phyloP scores from a whole-genome alignment of 1,140 invertebrate species.

The Metopolophium dirhodum region DNA sequence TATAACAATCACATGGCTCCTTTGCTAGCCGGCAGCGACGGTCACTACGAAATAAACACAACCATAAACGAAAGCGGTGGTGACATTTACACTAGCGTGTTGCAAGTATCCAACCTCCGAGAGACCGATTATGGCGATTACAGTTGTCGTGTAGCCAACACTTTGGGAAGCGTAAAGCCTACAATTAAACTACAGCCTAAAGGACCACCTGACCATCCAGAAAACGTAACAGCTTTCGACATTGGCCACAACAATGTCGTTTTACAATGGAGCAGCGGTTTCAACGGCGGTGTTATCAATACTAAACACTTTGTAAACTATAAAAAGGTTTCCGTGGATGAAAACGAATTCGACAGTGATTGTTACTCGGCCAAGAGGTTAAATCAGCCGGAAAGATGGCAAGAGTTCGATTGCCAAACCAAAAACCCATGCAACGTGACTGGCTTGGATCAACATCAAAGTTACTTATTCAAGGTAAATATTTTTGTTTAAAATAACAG shows the following conservation, averaged over 20 bases:
- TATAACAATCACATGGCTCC: conserved; percentile 76
- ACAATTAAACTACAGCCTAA: conserved; percentile 82
- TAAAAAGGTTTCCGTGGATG: conserved; percentile 67
- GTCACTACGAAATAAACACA: conserved; percentile 83
- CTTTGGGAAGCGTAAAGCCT: conserved; percentile 75
- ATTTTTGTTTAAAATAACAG: background rate
- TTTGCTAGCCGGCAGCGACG: conserved; percentile 77
- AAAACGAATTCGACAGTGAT: conserved; percentile 61
- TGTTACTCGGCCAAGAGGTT: conserved; percentile 65
- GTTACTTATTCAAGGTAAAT: conserved; percentile 77
- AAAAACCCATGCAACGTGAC: conserved; percentile 88
- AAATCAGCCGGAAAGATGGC: conserved; percentile 69
- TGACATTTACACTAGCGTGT: conserved; percentile 82
- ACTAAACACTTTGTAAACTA: conserved; percentile 80
- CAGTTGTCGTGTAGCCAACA: conserved; percentile 80
- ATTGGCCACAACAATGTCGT: conserved; percentile 79
- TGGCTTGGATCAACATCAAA: conserved; percentile 80
- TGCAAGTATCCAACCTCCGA: conserved; percentile 76
- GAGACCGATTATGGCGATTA: conserved; percentile 88
- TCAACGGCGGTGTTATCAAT: conserved; percentile 84
- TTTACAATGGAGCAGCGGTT: conserved; percentile 83
- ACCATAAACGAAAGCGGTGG: conserved; percentile 75
- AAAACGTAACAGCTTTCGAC: conserved; percentile 72
- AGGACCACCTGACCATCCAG: conserved; percentile 83
- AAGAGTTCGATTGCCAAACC: conserved; percentile 81